Evolutionary conservation across 2,888 invertebrate species (phyloP), one percentile per base, ranked within the genome.

Genomic region (Platypus cylindrus): DNA sequence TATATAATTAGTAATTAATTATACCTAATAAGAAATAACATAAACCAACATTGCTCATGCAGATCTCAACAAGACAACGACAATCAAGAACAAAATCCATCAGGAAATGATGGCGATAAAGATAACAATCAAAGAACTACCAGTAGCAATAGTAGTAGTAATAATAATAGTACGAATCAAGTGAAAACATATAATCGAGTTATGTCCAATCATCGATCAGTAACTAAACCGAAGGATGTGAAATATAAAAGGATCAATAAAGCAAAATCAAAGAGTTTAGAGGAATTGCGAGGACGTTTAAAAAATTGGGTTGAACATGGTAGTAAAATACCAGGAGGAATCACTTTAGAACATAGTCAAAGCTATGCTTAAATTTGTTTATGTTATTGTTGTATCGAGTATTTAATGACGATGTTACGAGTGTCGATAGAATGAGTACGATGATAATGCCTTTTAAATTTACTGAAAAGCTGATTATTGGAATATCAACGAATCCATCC

Each of bases 191-290:
- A 46, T 83, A 44, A 85, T 60, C 66, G 87, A 46, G 86, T 87
- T 37, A 87, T 87, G 86, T 84, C 83, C 28, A 87, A 86, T 62
- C 87, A 89, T 59, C 70, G 86, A 44, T 85, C 84, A 32, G 87
- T 89, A 32, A 86, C 85, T 3, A 87, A 87, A 58, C 86, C 86
- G 44, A 86, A 86, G 64, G 87, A 89, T 57, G 86, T 87, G 18
- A 87, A 87, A 62, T 87, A 86, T 64, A 86, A 86, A 59, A 71
- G 86, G 53, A 87, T 86, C 59, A 87, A 86, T 58, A 86, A 87
- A 58, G 86, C 86, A 3, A 87, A 87, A 57, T 86, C 86, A 41
- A 85, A 86, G 63, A 86, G 86, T 51, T 64, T 87, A 45, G 87
- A 87, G 51, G 87, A 87, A 53, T 56, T 87, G 37, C 64, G 86